Percentiles rank a stretch among this genome's conserved stretches.
phyloP scores from a whole-genome alignment of 2,113 vertebrate species.

The Cebus imitator region DNA sequence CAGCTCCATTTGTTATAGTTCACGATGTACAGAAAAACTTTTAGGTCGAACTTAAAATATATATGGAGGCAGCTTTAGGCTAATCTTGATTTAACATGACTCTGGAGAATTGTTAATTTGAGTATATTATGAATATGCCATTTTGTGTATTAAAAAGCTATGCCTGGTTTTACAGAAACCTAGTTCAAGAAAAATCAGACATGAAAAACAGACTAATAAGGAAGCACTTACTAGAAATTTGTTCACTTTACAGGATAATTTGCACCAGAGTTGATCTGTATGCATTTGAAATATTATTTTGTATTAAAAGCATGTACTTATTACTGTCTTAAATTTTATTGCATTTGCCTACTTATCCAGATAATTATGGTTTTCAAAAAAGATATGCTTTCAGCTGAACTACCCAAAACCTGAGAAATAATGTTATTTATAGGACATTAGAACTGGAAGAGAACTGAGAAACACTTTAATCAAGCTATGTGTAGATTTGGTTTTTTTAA shows the following conservation, averaged over 20 bases:
- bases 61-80: too few species aligned
- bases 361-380: background rate
- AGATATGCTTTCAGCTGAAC: background rate
- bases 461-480: background rate
- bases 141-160: background rate
- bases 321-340: background rate
- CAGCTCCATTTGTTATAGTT: too few species aligned
- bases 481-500: background rate
- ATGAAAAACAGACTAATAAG: background rate
- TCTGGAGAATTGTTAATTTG: background rate
- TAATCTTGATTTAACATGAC: background rate
- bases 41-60: too few species aligned
- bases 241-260: background rate
- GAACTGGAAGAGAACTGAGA: background rate
- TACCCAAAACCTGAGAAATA: background rate
- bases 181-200: slow-evolving; percentile 20
- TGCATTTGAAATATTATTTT: slow-evolving; percentile 30
- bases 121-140: background rate
- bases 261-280: background rate
- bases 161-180: background rate
- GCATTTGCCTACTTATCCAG: background rate
- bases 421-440: background rate
- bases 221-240: background rate
- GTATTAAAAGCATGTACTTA: background rate
- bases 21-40: too few species aligned